Percentiles rank a stretch among this genome's conserved stretches.
Conservation (phyloP, 2,113 vertebrate species). For the Ictalurus punctatus region DNA sequence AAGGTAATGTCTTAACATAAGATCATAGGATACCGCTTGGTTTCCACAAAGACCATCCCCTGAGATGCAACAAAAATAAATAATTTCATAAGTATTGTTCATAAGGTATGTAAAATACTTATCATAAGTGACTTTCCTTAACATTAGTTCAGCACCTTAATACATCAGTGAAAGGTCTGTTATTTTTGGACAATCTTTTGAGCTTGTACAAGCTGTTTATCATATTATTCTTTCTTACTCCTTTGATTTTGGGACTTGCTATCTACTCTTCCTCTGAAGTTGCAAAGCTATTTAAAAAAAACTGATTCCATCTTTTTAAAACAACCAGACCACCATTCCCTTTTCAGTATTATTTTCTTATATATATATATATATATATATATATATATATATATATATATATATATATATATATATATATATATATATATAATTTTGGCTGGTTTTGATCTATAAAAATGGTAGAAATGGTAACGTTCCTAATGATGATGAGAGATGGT, state of each 20-base stretch:
- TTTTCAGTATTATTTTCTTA: background rate
- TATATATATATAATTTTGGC: no score
- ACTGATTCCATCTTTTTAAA: background rate
- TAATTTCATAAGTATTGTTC: background rate
- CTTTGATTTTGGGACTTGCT: background rate
- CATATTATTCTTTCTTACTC: background rate
- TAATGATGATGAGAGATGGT: background rate
- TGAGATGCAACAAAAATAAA: background rate
- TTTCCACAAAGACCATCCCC: background rate
- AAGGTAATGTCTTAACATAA: background rate
- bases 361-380: no score
- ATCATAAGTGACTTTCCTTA: conserved; percentile 1
- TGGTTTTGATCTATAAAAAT: background rate
- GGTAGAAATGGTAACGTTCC: background rate
- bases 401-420: no score
- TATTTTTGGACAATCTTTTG: background rate
- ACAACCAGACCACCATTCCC: background rate
- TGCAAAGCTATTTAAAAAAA: background rate
- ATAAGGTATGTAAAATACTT: background rate
- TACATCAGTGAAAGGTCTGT: conserved; percentile 2
- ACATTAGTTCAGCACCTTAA: background rate
- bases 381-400: no score
- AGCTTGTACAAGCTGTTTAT: background rate
- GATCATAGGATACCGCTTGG: background rate
- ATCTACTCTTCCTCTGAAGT: conserved; percentile 5